Percentiles rank a stretch among this genome's conserved stretches.
Evolutionary conservation across 92 coral and sea anemone genomes (phyloP).

Genomic region (Desmophyllum pertusum): DNA sequence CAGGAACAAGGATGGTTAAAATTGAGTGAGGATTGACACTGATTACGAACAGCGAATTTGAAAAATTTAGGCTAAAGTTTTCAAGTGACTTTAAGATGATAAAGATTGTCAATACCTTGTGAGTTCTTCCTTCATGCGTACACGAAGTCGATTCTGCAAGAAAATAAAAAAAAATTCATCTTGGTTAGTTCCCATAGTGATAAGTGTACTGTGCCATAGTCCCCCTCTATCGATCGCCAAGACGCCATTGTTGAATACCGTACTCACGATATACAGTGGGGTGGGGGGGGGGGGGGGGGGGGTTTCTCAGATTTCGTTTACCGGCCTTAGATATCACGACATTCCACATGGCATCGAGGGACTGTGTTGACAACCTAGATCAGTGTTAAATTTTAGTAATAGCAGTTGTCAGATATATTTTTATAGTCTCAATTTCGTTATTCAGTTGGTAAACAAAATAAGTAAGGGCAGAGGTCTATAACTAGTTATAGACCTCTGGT

Average conservation of each 20-base stretch:
- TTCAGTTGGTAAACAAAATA: no score
- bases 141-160: conserved; percentile 10
- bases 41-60: no score
- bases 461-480: no score
- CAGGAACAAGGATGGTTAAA: no score
- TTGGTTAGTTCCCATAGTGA: not conserved
- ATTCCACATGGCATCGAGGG: not conserved
- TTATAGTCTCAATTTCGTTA: no score
- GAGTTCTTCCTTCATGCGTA: conserved; percentile 13
- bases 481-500: no score
- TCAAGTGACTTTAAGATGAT: not conserved
- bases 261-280: no score
- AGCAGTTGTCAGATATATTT: no score
- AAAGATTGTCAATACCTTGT: not conserved
- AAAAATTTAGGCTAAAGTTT: no score
- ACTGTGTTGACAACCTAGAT: not conserved
- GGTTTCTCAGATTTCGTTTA: not conserved
- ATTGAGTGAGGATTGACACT: no score
- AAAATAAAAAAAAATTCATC: not conserved
- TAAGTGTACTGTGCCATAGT: not conserved
- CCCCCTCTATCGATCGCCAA: not conserved
- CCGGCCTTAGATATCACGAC: not conserved
- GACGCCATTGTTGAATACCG: not conserved
- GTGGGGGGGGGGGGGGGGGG: not conserved
- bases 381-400: no score